Conservation (phyloP, 1,140 invertebrate species). For the Kradibia gibbosae region DNA sequence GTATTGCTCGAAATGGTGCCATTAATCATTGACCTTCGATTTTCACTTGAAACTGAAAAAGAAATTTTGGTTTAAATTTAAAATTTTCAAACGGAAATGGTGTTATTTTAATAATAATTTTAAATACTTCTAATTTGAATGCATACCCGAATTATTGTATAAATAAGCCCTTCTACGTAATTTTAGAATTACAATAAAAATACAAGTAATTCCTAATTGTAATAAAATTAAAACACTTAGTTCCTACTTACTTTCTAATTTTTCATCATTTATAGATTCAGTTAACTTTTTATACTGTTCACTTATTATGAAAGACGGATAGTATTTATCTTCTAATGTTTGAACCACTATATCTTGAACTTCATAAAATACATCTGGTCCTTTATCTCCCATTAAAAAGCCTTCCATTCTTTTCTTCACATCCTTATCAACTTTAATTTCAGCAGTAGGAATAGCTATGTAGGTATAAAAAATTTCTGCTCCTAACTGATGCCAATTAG, state of each 20-base stretch:
- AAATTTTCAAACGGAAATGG: too few species aligned
- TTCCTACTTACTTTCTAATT: slow-evolving; percentile 71
- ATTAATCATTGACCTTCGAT: slow-evolving; percentile 59
- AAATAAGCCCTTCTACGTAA: not conserved
- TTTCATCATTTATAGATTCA: slow-evolving; percentile 79
- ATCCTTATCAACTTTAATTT: slow-evolving; percentile 85
- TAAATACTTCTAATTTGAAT: too few species aligned
- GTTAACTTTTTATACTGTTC: slow-evolving; percentile 87
- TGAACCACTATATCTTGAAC: slow-evolving; percentile 86
- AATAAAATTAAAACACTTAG: not conserved
- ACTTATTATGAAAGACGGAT: slow-evolving; percentile 89
- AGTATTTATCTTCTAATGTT: slow-evolving; percentile 89
- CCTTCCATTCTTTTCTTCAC: slow-evolving; percentile 87
- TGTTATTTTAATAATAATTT: not conserved
- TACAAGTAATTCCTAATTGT: too few species aligned
- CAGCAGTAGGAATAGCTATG: slow-evolving; percentile 83
- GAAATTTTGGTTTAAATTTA: not conserved
- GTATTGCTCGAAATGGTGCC: slow-evolving; percentile 62
- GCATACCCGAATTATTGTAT: not conserved
- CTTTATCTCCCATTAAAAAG: slow-evolving; percentile 89
- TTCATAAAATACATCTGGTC: slow-evolving; percentile 90
- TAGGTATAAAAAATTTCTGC: slow-evolving; percentile 93
- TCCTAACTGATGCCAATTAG: slow-evolving; percentile 88
- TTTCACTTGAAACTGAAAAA: slow-evolving; percentile 61
- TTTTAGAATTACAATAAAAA: not conserved